Percentiles rank a stretch among this genome's conserved stretches.
phyloP scores from a whole-genome alignment of 1,140 invertebrate species.

The Antheraea mylitta region DNA sequence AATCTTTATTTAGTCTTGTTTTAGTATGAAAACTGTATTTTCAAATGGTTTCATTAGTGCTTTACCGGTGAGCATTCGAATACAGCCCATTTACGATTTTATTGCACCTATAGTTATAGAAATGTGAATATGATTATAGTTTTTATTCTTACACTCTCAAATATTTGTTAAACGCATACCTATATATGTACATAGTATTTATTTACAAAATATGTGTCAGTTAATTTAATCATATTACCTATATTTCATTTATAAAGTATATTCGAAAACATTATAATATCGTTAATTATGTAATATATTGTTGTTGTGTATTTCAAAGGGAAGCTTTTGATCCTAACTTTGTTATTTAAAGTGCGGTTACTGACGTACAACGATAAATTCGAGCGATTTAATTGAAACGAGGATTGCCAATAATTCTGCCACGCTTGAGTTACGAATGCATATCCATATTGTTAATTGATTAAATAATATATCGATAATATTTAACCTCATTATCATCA shows the following conservation, averaged over 20 bases:
- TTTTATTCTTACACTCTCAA: too few relatives aligned
- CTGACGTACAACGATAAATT: conserved; percentile 48
- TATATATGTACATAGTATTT: neutral
- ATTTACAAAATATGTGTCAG: neutral
- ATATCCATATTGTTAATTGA: conserved; percentile 44
- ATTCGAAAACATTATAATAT: conserved; percentile 2
- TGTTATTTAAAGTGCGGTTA: conserved; percentile 31
- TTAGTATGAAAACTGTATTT: too few relatives aligned
- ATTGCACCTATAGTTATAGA: too few relatives aligned
- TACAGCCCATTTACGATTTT: too few relatives aligned
- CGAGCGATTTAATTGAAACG: conserved; percentile 47
- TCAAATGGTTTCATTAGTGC: too few relatives aligned
- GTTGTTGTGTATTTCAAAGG: conserved; percentile 22
- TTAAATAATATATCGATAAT: conserved; percentile 35
- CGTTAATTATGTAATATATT: conserved; percentile 6
- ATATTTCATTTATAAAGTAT: neutral
- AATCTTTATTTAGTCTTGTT: too few relatives aligned
- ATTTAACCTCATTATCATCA: neutral
- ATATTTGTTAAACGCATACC: too few relatives aligned
- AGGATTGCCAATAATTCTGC: conserved; percentile 51
- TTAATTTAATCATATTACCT: neutral
- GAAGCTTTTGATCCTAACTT: conserved; percentile 54
- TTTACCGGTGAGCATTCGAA: too few relatives aligned
- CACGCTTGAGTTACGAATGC: conserved; percentile 37
- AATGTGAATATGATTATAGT: too few relatives aligned